A percentile compares a stretch with the other conserved stretches of the same genome.
Conservation (phyloP, 1,140 invertebrate species). For the Caerostris extrusa region DNA sequence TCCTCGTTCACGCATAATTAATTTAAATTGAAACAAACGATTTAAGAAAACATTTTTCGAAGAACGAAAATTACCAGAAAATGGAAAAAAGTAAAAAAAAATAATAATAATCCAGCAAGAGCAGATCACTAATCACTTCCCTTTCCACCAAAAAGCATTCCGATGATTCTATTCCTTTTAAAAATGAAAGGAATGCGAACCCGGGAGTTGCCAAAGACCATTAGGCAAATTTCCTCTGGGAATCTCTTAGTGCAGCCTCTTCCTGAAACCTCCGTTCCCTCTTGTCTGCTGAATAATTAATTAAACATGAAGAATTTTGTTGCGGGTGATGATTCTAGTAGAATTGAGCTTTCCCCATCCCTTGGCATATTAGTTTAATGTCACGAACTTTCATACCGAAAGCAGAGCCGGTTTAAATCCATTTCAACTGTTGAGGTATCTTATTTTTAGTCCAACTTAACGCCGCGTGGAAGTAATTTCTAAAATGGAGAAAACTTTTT, state of each 20-base stretch:
- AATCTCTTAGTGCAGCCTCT: conserved; percentile 18
- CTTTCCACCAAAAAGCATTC: conserved; percentile 14
- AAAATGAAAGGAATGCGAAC: conserved; percentile 52
- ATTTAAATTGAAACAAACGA: not conserved
- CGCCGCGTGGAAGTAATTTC: not conserved
- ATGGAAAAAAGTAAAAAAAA: not conserved
- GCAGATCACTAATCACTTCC: not conserved
- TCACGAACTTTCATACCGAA: not conserved
- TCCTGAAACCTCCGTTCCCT: not conserved
- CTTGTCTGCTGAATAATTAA: conserved; percentile 39
- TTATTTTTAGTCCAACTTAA: not conserved
- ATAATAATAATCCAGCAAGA: not conserved
- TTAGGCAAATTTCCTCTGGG: conserved; percentile 51
- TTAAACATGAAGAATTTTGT: conserved; percentile 65
- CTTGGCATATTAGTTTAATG: conserved; percentile 51
- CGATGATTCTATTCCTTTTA: not conserved
- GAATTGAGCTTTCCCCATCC: not conserved
- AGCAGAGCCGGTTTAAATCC: conserved; percentile 6
- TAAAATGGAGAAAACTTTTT: no score
- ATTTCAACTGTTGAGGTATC: not conserved
- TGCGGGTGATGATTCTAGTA: conserved; percentile 36
- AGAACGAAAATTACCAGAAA: not conserved
- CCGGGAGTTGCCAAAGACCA: conserved; percentile 25
- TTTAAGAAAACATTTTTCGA: not conserved
- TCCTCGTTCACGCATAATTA: not conserved